Base-by-base conservation (phyloP, 1,140 invertebrate genomes). In the Aphis craccivora region DNA sequence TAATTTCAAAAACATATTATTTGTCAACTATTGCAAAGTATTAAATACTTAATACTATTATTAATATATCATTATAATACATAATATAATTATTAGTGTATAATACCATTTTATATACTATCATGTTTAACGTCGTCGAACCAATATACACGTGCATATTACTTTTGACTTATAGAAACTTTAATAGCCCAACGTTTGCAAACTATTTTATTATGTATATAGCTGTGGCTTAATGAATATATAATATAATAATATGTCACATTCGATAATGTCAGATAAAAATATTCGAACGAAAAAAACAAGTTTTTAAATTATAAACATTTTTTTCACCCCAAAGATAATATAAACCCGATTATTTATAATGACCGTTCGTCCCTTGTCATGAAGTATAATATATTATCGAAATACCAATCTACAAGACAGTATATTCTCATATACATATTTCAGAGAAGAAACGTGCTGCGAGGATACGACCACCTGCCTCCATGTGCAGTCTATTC, bases 371-470 rank as follows among this genome's bases (percentile, higher is more conserved):
- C 3, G 11, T 18, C 30, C 30, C 30, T 76, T 76, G 30, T 6
- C 60, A 76, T n/a, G 60, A n/a, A 76, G 30, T 76, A 76, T 76
- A 35, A 76, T 76, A 76, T 76, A 76, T n/a, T 76, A 76, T n/a
- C 60, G 60, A n/a, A 76, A n/a, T 30, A 76, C 30, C 14, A n/a
- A 14, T 76, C 30, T 18, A n/a, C 60, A 76, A n/a, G 30, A n/a
- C n/a, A n/a, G n/a, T n/a, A n/a, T 76, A 76, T n/a, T 76, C n/a
- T 76, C n/a, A 20, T 6, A 76, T 14, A 76, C 14, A n/a, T 18
- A 4, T 18, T 14, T 67, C 60, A 14, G n/a, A 76, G 3, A 35
- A 76, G 5, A 18, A 4, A 3, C 30, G 5, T 20, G 60, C 30
- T 76, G 30, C 4, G 5, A 1, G 30, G 14, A 76, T 76, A 18